Base-by-base conservation (phyloP, 1,140 invertebrate species). In the Aphidius gifuensis region DNA sequence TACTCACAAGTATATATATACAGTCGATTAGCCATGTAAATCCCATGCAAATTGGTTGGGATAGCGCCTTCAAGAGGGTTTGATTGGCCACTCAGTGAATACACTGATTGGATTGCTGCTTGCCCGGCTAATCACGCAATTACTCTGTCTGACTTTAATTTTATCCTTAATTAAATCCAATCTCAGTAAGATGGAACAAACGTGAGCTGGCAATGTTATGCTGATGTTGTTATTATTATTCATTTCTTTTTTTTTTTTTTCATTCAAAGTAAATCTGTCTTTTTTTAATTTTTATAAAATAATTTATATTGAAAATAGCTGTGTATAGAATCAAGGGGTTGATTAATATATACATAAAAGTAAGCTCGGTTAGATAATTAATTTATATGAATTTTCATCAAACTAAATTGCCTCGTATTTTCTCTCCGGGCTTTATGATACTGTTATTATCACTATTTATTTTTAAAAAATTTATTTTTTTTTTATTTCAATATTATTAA, bases 121-220 rank as follows among this genome's bases (percentile, higher is more conserved):
- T 57, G 55, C 65, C 54, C 61, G 59, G 68, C 74, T 75, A 76
- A 74, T 76, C 73, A 73, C 66, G 65, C 70, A 71, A 75, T 75
- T 74, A 75, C 71, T 68, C 60, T 49, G 49, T 66, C 58, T 63
- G 63, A 61, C 66, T 73, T 74, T 75, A 74, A 76, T 75, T 76
- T 74, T 74, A 74, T 72, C 70, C 74, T 74, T 76, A 76, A 76
- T 76, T 76, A 72, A 75, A 76, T 76, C 72, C 71, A 76, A 76
- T 76, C 69, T 65, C 67, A 54, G 58, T 44, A 46, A 40, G 55
- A 49, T 56, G 69, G 59, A 56, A 73, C 64, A 69, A 69, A 70
- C 56, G 64, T 42, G 54, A 54, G 45, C 49, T 21, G 38, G 23
- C 60, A 38, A n/a, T 48, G n/a, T 45, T 53, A 38, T 42, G 6